phyloP scores from a whole-genome alignment of 2,113 vertebrate genomes.

The Limnothrissa miodon region DNA sequence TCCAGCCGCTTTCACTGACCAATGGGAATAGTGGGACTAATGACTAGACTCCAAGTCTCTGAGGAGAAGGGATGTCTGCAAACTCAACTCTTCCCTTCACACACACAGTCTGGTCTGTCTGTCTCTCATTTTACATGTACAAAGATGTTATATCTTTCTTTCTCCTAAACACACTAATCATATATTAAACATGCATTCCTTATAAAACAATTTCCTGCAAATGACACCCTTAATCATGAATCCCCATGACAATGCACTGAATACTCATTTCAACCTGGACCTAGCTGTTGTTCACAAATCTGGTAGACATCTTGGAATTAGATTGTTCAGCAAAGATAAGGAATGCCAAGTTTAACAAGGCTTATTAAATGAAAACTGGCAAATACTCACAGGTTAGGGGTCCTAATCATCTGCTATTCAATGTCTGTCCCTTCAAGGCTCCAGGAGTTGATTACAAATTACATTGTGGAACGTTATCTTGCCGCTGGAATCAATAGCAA shows the following conservation, averaged over 20 bases:
- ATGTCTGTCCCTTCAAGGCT: conserved; percentile 30
- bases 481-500: conserved; percentile 34
- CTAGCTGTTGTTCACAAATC: background rate
- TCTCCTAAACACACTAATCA: too few species aligned
- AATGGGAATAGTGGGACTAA: background rate
- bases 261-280: background rate
- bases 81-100: background rate
- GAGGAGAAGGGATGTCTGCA: background rate
- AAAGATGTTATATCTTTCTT: too few species aligned
- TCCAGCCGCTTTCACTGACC: background rate
- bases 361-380: conserved; percentile 28
- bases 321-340: background rate
- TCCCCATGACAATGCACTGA: background rate
- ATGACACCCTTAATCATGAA: background rate
- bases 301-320: background rate
- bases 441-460: conserved; percentile 33
- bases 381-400: conserved; percentile 31
- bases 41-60: background rate
- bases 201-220: too few species aligned
- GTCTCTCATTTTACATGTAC: background rate
- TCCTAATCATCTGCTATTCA: conserved; percentile 37
- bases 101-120: background rate
- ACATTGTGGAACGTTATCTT: conserved; percentile 31
- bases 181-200: too few species aligned
- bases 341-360: conserved; percentile 29